Evolutionary conservation across 2,797 vertebrate genomes (phyloP).

Genomic region (Catamblyrhynchus diadema): DNA sequence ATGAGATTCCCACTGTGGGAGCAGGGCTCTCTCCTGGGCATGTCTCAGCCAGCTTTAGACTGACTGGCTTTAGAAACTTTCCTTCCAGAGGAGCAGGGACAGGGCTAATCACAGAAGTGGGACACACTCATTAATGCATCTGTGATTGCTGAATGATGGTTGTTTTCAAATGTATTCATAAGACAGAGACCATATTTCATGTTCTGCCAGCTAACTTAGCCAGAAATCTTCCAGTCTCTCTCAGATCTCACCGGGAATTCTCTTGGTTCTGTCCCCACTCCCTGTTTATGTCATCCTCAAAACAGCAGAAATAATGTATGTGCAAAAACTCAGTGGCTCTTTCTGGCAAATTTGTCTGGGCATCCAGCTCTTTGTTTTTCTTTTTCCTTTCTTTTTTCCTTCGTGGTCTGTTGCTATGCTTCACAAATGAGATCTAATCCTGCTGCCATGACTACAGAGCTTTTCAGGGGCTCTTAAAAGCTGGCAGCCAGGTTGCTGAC

Average conservation of each 20-base stretch:
- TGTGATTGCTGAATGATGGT: background rate
- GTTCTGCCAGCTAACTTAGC: background rate
- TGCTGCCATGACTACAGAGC: conserved; percentile 62
- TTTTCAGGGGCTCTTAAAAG: conserved; percentile 53
- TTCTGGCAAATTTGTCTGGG: conserved; percentile 37
- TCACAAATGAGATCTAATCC: conserved; percentile 56
- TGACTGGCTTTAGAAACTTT: background rate
- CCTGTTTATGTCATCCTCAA: background rate
- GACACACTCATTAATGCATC: background rate
- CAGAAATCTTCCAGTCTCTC: background rate
- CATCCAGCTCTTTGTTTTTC: conserved; percentile 41
- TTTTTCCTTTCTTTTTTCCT: background rate
- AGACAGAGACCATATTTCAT: background rate
- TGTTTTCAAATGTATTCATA: background rate
- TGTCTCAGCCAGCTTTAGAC: background rate
- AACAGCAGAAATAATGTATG: background rate
- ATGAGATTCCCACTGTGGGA: background rate
- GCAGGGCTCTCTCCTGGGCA: background rate
- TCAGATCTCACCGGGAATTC: background rate
- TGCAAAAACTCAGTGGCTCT: conserved; percentile 10
- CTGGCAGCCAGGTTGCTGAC: conserved; percentile 44
- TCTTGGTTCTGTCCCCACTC: background rate
- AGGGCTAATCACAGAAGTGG: background rate
- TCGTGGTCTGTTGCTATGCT: conserved; percentile 38
- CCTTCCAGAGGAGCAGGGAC: background rate